phyloP scores from a whole-genome alignment of 2,797 vertebrate genomes.

The Aphelocoma californica region DNA sequence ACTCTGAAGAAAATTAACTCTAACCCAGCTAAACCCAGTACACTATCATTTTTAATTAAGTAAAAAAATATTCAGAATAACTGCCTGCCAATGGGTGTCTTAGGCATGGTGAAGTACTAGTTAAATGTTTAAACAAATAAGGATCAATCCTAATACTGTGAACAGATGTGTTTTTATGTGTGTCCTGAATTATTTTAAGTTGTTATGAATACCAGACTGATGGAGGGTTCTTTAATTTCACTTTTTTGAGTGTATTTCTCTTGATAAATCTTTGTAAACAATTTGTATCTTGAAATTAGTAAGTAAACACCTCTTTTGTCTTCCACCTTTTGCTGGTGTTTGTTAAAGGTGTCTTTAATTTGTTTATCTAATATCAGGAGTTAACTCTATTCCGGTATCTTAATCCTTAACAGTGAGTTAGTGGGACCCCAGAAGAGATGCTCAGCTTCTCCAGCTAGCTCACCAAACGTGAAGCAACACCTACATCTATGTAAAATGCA shows the following conservation, averaged over 20 bases:
- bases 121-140: background rate
- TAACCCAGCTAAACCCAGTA: too few species aligned
- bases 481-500: background rate
- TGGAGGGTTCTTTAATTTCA: background rate
- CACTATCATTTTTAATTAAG: background rate
- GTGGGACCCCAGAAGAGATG: background rate
- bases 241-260: background rate
- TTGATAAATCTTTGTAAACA: background rate
- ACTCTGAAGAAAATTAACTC: background rate
- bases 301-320: background rate
- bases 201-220: background rate
- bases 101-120: background rate
- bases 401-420: background rate
- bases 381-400: background rate
- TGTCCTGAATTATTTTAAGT: background rate
- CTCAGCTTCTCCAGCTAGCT: background rate
- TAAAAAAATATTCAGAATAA: background rate
- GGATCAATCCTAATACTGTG: background rate
- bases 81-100: background rate
- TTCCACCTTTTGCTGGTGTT: background rate
- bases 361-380: background rate
- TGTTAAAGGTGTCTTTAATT: background rate
- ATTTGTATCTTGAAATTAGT: background rate
- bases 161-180: background rate
- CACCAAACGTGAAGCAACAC: background rate